Base-by-base conservation (phyloP, 1,140 invertebrate genomes). In the Brachionus sp. region DNA sequence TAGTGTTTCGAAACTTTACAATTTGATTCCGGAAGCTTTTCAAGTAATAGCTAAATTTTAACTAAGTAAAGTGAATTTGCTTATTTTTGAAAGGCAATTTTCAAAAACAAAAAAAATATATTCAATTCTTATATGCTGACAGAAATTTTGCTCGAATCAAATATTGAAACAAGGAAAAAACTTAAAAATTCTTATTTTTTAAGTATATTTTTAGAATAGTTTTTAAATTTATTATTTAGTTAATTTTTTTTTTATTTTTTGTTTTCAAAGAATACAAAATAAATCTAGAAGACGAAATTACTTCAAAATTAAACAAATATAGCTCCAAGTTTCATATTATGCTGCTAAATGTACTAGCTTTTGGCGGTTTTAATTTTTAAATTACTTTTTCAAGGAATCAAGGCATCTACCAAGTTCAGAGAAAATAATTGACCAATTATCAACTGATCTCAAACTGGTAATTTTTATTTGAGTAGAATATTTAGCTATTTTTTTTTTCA, bases 91-190 rank as follows among this genome's bases (percentile, higher is more conserved):
- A 78, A 80, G 50, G 9, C 50, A 39, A 42, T 80, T 3, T 80
- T 80, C 25, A 39, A 37, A 39, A 80, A 29, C n/a, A 80, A 66
- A 37, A 62, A 39, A 80, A 80, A 66, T 29, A 80, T 80, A 13
- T 80, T 80, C 33, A 80, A 80, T 66, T 80, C 77, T 19, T 80
- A 62, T 35, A 80, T 80, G 77, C 37, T 80, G 29, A 80, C 77
- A 5, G 77, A 80, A 44, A 80, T 80, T 13, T 62, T 80, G 10
- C 39, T 80, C 2, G 77, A 80, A 66, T 62, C 62, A 23, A 57
- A 7, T 19, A 12, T 37, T 13, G 35, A 25, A 25, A 53, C 62
- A 10, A 37, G 50, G 25, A 19, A 80, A 80, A 80, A 42, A 12
- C 23, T 80, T 12, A 80, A 62, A 80, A 42, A 80, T 37, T 16